Evolutionary conservation across 2,113 vertebrate species (phyloP), one percentile per base, ranked within the genome.

Genomic region (Empidonax traillii): DNA sequence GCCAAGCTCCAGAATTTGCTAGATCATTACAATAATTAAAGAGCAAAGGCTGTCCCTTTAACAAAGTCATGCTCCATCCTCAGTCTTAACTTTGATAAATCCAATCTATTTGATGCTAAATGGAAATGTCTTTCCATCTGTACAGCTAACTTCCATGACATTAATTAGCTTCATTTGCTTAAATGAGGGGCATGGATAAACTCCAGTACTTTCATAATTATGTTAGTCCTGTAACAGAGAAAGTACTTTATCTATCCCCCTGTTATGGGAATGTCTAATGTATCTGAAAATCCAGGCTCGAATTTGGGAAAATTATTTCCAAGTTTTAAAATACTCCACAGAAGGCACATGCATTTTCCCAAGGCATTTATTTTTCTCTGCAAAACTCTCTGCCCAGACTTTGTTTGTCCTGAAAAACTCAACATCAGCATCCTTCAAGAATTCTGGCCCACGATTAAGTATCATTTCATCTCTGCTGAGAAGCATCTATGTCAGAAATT

Each of bases 31-130:
- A 81, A 49, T 49, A 85, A 39, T 12, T 37, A 77, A 86, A 89
- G 71, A 62, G 14, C 31, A 41, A 75, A 92, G 47, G 37, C 2
- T 47, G 55, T 30, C 52, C 18, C 76, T 93, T 93, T 75, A 86
- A 93, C 39, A 65, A 72, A 75, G 41, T 51, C 72, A 56, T 4
- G 37, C 74, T 65, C 63, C 68, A 75, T 58, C 53, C 47, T 90
- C 30, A 37, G 47, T 58, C 79, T 74, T 78, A 75, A 73, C 35
- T 81, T 80, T 4, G 14, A 65, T 81, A 90, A 94, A 96, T 93
- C 94, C 56, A 87, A 87, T 92, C 76, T 90, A 61, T 69, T 89
- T 94, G 90, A 96, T 35, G 72, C 35, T 94, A 93, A 96, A 72
- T 72, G 30, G 72, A 43, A 61, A 67, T 63, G 90, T 72, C 94